These are phyloP conservation scores for Criorhina ranunculi DNA, from an alignment of 2,888 invertebrate species.

Conservation along the genomic window DNA sequence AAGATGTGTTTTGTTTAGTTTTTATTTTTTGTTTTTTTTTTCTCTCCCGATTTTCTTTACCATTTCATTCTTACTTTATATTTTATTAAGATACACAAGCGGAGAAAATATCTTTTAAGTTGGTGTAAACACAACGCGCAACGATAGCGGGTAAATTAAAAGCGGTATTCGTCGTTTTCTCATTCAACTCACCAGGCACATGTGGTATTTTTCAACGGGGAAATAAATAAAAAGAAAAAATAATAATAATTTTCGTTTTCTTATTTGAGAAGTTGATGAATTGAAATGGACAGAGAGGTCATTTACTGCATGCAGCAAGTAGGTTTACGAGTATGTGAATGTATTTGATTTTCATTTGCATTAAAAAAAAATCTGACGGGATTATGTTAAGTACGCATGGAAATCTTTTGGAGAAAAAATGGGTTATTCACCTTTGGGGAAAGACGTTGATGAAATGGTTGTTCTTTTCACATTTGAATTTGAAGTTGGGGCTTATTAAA, in stretches of 20 bases:
- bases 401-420: slow-evolving; percentile 52
- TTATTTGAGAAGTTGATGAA: slow-evolving; percentile 70
- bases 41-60: slow-evolving; percentile 45
- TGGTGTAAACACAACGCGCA: slow-evolving; percentile 73
- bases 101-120: slow-evolving; percentile 76
- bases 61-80: slow-evolving; percentile 66
- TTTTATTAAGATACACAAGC: slow-evolving; percentile 73
- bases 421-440: slow-evolving; percentile 59
- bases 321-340: slow-evolving; percentile 25
- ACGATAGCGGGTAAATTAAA: slow-evolving; percentile 76
- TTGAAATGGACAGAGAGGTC: slow-evolving; percentile 76
- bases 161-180: slow-evolving; percentile 63
- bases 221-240: slow-evolving; percentile 75
- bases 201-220: slow-evolving; percentile 73
- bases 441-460: slow-evolving; percentile 32
- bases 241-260: slow-evolving; percentile 67
- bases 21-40: slow-evolving; percentile 33
- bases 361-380: slow-evolving; percentile 65
- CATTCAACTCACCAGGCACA: slow-evolving; percentile 55
- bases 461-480: slow-evolving; percentile 44
- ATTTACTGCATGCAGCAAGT: slow-evolving; percentile 77
- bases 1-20: slow-evolving; percentile 68
- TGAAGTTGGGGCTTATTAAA: slow-evolving; percentile 43
- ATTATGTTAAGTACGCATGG: slow-evolving; percentile 72
- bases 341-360: slow-evolving; percentile 64